A percentile compares a stretch with the other conserved stretches of the same genome.
phyloP scores from a whole-genome alignment of 2,888 invertebrate genomes.

The Mesorhabditis spiculigera region DNA sequence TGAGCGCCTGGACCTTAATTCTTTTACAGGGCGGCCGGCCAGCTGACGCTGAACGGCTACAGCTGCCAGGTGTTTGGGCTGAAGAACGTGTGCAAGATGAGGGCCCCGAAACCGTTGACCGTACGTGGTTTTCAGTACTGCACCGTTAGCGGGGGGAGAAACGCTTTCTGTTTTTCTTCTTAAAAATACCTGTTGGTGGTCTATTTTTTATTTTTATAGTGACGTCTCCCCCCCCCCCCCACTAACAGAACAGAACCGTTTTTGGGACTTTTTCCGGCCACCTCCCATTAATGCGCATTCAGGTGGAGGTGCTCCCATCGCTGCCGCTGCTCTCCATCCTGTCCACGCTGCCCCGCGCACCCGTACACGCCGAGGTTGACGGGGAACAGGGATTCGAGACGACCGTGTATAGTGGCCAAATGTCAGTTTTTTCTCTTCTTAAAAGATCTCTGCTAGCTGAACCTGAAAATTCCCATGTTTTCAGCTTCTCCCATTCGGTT shows the following conservation, averaged over 20 bases:
- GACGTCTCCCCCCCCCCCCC: too few relatives aligned
- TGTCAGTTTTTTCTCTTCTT: conserved; percentile 21
- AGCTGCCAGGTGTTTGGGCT: conserved; percentile 50
- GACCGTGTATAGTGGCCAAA: conserved; percentile 54
- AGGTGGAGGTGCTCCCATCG: conserved; percentile 31
- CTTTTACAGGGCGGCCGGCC: conserved; percentile 39
- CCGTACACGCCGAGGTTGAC: conserved; percentile 40
- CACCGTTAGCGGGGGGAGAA: too few relatives aligned
- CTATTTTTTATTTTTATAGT: too few relatives aligned
- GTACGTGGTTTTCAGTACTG: too few relatives aligned
- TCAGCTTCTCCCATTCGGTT: conserved; percentile 48
- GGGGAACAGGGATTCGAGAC: conserved; percentile 47
- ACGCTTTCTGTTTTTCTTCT: too few relatives aligned
- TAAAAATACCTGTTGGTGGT: too few relatives aligned
- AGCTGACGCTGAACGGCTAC: conserved; percentile 49
- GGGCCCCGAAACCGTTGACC: neutral
- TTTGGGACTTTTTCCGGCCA: too few relatives aligned
- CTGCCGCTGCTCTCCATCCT: conserved; percentile 28
- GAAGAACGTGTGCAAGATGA: conserved; percentile 41
- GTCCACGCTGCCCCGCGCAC: conserved; percentile 47
- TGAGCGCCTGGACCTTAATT: neutral
- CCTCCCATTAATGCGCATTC: conserved; percentile 9
- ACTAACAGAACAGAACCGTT: too few relatives aligned
- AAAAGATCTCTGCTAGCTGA: too few relatives aligned
- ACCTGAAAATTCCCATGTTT: too few relatives aligned